Base-by-base conservation (phyloP, 2,888 invertebrate genomes). In the Acrobasis consociella region DNA sequence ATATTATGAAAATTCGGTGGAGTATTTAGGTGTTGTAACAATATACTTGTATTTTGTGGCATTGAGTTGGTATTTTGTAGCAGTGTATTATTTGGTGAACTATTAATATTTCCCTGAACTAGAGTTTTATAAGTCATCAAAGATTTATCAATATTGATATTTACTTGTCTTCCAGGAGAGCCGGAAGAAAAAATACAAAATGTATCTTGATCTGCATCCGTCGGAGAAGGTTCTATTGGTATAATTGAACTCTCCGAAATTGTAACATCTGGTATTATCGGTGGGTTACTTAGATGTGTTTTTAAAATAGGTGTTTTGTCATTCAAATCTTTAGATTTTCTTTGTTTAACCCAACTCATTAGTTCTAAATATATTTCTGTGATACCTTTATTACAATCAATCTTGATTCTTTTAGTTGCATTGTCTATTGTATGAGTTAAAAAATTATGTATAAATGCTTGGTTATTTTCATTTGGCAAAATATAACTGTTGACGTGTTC, bases 291-390 rank as follows among this genome's bases (percentile, higher is more conserved):
- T 11, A 56, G 42, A 15, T 22, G 22, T 13, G 17, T 16, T 16
- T 3, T 17, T 56, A 56, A 56, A 13, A 42, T 42, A 8, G 56
- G 13, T 22, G 17, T 22, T 17, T 56, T 42, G 22, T 17, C 22
- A 42, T 0, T 17, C 0, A 16, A 38, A n/a, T 37, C 31, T 15
- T 38, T 16, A 39, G 11, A 37, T 16, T 60, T 50, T 51, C 5
- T 51, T 39, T 42, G 10, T 22, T 60, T 60, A 11, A 51, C 60
- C 60, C 60, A 60, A 17, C 51, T 15, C 3, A 60, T 60, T 52
- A 60, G 37, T 51, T 60, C 60, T n/a, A 39, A 42, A 50, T 39
- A 60, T 13, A 60, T 38, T 39, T 51, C 39, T 42, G 38, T 39
- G 13, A 60, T 51, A 9, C 39, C 22, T 15, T 15, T 37, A 15